These are phyloP conservation scores for Tonatia bakeri DNA, from an alignment of 2,113 vertebrate genomes.

Conservation along the genomic window DNA sequence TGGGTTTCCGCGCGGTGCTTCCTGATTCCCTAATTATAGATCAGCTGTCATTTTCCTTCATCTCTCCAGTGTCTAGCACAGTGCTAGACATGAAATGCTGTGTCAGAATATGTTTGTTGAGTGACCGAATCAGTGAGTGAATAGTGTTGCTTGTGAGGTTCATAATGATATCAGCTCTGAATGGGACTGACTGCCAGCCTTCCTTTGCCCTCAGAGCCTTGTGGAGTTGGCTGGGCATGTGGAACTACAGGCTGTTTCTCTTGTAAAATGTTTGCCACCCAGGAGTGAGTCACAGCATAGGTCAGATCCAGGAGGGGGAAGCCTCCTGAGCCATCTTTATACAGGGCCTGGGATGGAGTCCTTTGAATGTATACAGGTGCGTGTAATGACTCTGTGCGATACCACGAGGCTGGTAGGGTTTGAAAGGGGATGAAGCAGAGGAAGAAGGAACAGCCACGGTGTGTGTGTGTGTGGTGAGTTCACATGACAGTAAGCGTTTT, in stretches of 20 bases:
- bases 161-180: background rate
- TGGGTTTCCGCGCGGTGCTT: background rate
- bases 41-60: background rate
- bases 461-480: background rate
- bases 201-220: background rate
- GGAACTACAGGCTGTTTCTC: too few species aligned
- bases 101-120: background rate
- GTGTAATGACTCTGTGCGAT: accelerated
- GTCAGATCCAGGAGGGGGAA: background rate
- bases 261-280: background rate
- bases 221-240: background rate
- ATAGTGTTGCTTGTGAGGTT: background rate
- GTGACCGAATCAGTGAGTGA: background rate
- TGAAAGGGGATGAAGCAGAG: background rate
- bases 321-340: accelerated
- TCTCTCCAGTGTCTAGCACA: too few species aligned
- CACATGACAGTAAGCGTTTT: background rate
- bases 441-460: background rate
- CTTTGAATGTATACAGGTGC: background rate
- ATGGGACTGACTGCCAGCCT: too few species aligned
- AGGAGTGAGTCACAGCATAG: background rate
- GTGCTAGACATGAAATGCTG: background rate
- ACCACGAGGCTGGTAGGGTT: background rate
- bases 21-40: background rate
- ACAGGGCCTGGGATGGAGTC: accelerated